Conservation (phyloP, 2,888 invertebrate species). For the Nyleta sp. region DNA sequence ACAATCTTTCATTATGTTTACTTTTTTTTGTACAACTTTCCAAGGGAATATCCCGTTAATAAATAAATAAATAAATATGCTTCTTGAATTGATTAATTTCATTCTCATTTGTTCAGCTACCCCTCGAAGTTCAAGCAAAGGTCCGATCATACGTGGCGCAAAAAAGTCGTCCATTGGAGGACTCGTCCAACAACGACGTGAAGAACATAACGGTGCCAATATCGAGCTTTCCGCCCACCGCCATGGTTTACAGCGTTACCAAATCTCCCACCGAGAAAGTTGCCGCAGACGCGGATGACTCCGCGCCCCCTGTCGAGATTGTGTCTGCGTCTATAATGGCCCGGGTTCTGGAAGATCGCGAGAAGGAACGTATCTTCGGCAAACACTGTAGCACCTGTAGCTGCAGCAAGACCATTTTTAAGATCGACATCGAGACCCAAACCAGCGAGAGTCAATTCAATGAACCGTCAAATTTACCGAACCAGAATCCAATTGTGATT, state of each 20-base stretch:
- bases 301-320: slow-evolving; percentile 87
- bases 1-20: not conserved
- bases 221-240: slow-evolving; percentile 92
- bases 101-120: slow-evolving; percentile 87
- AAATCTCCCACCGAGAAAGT: slow-evolving; percentile 77
- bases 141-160: slow-evolving; percentile 90
- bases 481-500: slow-evolving; percentile 34
- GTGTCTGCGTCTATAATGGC: slow-evolving; percentile 96
- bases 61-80: no score
- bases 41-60: no score
- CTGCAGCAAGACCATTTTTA: slow-evolving; percentile 83
- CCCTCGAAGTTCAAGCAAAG: slow-evolving; percentile 95
- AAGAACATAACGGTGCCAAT: slow-evolving; percentile 89
- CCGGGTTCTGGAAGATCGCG: slow-evolving; percentile 94
- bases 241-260: slow-evolving; percentile 87
- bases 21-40: no score
- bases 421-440: slow-evolving; percentile 78
- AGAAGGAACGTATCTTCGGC: slow-evolving; percentile 89
- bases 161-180: slow-evolving; percentile 84
- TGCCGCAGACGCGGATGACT: slow-evolving; percentile 83
- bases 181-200: slow-evolving; percentile 83
- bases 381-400: slow-evolving; percentile 94
- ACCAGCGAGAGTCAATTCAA: slow-evolving; percentile 67
- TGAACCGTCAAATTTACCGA: slow-evolving; percentile 9
- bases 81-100: no score